A percentile compares a stretch with the other conserved stretches of the same genome.
Conservation (phyloP, 2,888 invertebrate species). For the Morinoia aosen region DNA sequence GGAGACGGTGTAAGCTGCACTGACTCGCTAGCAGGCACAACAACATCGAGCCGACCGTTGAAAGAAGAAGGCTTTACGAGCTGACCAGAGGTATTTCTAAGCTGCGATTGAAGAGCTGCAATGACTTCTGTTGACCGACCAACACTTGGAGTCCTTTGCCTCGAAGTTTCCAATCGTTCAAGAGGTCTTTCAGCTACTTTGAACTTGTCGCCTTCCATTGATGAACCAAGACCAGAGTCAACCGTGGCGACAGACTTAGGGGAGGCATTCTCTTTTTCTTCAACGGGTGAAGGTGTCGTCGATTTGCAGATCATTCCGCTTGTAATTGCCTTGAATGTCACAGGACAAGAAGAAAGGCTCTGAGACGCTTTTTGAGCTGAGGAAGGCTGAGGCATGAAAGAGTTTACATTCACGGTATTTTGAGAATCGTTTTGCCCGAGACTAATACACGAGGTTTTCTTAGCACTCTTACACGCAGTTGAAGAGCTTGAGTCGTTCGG, state of each 20-base stretch:
- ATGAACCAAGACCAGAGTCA: conserved; percentile 66
- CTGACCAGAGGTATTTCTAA: background rate
- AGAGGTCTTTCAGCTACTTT: conserved; percentile 53
- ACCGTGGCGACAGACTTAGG: conserved; percentile 58
- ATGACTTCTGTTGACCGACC: conserved; percentile 24
- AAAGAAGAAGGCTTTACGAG: background rate
- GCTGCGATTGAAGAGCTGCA: conserved; percentile 12
- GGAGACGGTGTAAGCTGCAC: conserved; percentile 41
- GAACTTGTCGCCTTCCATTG: conserved; percentile 64
- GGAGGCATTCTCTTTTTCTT: conserved; percentile 55
- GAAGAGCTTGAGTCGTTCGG: background rate
- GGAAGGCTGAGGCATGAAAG: background rate
- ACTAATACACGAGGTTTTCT: background rate
- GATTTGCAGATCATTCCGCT: background rate
- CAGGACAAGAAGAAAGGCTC: conserved; percentile 33
- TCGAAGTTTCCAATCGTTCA: conserved; percentile 54
- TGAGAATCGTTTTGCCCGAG: background rate
- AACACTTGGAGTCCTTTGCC: background rate
- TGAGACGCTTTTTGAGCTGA: background rate
- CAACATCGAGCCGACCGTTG: background rate
- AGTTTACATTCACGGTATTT: background rate
- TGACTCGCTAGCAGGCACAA: conserved; percentile 27
- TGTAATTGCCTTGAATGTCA: conserved; percentile 41
- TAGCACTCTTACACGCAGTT: background rate
- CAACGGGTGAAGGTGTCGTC: background rate